Conservation (phyloP, 2,888 invertebrate species). For the Mythimna impura region DNA sequence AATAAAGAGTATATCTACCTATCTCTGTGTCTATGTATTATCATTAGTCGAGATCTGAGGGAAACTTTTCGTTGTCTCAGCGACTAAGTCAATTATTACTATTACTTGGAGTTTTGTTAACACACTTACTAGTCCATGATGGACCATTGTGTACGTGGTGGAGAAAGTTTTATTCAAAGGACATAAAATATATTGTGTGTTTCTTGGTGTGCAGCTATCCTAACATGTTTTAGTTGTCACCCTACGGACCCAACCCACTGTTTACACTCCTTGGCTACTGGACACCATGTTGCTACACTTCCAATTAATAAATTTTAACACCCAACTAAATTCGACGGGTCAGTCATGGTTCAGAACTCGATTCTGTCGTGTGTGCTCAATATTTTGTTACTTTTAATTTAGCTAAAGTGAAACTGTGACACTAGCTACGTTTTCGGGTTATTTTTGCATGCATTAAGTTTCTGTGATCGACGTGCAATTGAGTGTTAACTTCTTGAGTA, state of each 20-base stretch:
- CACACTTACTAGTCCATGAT: no score
- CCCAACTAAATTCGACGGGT: slow-evolving; percentile 24
- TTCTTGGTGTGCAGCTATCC: background rate
- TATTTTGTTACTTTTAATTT: slow-evolving; percentile 4
- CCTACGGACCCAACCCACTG: slow-evolving; percentile 29
- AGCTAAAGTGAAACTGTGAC: slow-evolving; percentile 11
- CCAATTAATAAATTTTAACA: slow-evolving; percentile 22
- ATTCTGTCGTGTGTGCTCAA: slow-evolving; percentile 29
- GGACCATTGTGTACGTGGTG: no score
- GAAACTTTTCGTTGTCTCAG: no score
- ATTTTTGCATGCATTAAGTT: slow-evolving; percentile 2
- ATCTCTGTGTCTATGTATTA: no score
- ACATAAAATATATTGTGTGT: background rate
- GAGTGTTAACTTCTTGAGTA: no score
- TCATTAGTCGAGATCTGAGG: no score
- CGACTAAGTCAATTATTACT: no score
- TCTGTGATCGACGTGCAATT: background rate
- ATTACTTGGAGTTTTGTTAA: no score
- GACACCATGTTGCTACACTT: slow-evolving; percentile 19
- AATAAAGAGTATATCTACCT: no score
- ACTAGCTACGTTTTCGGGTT: background rate
- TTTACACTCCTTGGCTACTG: slow-evolving; percentile 1
- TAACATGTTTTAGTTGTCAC: slow-evolving; percentile 18
- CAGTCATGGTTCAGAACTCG: slow-evolving; percentile 39
- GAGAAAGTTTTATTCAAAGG: background rate